Percentiles rank a stretch among this genome's conserved stretches.
Conservation (phyloP, 2,113 vertebrate genomes). For the Gambusia affinis region DNA sequence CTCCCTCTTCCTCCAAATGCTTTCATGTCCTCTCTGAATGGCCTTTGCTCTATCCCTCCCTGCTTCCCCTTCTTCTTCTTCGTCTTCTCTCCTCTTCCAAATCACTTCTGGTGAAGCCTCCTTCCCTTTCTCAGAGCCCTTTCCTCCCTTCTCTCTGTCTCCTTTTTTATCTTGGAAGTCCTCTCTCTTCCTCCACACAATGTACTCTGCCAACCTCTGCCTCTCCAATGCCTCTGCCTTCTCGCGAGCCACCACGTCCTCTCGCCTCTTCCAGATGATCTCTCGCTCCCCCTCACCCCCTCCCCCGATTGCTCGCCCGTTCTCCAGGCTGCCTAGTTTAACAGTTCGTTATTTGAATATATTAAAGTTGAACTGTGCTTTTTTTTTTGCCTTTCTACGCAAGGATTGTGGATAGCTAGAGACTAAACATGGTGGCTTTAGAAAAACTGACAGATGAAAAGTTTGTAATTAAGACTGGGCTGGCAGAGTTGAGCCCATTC, state of each 20-base stretch:
- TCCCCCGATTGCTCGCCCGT: constrained; percentile 80
- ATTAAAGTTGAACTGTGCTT: constrained; percentile 40
- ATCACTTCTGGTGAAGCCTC: constrained; percentile 72
- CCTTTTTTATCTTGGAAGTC: constrained; percentile 80
- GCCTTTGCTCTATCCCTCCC: constrained; percentile 69
- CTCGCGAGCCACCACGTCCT: constrained; percentile 80
- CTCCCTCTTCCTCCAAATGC: constrained; percentile 79
- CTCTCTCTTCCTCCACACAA: constrained; percentile 82
- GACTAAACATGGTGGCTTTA: constrained; percentile 49
- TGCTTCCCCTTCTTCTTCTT: constrained; percentile 63
- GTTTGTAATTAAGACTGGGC: constrained; percentile 57
- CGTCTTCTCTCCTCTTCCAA: constrained; percentile 78
- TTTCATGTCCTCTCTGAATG: constrained; percentile 72
- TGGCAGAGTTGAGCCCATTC: constrained; percentile 48
- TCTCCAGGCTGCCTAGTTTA: constrained; percentile 82
- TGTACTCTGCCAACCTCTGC: constrained; percentile 74
- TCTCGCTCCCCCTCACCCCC: constrained; percentile 80
- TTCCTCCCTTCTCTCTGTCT: constrained; percentile 67
- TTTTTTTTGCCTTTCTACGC: constrained; percentile 12
- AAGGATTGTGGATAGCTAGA: constrained; percentile 43
- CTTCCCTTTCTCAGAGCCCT: constrained; percentile 52
- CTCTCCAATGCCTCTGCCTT: constrained; percentile 77
- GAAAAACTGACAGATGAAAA: constrained; percentile 57
- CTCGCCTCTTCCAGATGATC: constrained; percentile 83
- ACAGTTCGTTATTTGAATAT: constrained; percentile 52